Percentiles rank a stretch among this genome's conserved stretches.
Evolutionary conservation across 2,113 vertebrate species (phyloP).

Genomic region (Cottus gobio): DNA sequence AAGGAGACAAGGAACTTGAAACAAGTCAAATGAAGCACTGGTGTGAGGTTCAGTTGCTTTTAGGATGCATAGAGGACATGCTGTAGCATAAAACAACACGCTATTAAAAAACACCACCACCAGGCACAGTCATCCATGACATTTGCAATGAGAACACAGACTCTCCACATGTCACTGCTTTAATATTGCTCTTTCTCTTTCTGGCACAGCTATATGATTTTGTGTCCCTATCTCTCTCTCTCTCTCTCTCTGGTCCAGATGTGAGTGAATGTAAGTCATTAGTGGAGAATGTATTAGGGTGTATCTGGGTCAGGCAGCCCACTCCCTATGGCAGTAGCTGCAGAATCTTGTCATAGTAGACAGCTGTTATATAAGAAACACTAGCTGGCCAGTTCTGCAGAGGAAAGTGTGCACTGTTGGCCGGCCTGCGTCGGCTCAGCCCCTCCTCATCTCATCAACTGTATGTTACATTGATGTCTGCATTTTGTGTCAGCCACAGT

Average conservation of each 20-base stretch:
- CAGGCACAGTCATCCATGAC: constrained; percentile 20
- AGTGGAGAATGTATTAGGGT: constrained; percentile 72
- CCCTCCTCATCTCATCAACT: background rate
- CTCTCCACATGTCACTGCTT: constrained; percentile 24
- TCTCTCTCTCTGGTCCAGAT: constrained; percentile 60
- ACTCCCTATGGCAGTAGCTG: constrained; percentile 64
- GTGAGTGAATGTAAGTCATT: constrained; percentile 72
- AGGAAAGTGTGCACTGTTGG: constrained; percentile 24
- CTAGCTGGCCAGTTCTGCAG: constrained; percentile 56
- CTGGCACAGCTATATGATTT: constrained; percentile 32
- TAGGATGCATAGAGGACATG: background rate
- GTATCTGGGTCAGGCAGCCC: constrained; percentile 76
- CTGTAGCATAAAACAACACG: constrained; percentile 1
- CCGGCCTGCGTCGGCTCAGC: background rate
- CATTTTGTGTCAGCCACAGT: background rate
- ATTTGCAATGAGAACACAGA: constrained; percentile 19
- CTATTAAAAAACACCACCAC: background rate
- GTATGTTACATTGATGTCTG: background rate
- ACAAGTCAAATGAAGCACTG: background rate
- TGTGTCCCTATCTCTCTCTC: background rate
- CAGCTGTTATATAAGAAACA: constrained; percentile 75
- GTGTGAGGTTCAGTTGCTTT: background rate
- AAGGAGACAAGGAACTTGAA: background rate
- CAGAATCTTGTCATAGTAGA: constrained; percentile 74
- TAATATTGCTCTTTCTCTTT: constrained; percentile 11